Conservation (phyloP, 2,113 vertebrate species). For the Anas platyrhynchos region DNA sequence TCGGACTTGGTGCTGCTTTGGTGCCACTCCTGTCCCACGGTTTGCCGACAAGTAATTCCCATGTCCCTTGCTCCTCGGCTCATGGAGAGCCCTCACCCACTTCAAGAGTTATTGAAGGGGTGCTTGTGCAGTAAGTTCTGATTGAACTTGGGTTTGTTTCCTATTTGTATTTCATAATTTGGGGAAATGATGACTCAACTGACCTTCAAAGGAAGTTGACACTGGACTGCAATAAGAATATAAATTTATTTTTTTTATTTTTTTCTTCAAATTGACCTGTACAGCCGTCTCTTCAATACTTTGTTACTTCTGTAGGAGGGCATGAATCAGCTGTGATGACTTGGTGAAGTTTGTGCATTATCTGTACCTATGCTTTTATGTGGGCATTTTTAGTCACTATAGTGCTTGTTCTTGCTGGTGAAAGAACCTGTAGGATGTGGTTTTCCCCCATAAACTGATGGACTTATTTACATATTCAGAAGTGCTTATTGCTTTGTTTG, state of each 20-base stretch:
- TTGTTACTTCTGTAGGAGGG: background rate
- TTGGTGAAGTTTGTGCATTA: background rate
- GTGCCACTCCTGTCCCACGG: background rate
- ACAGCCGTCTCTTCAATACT: background rate
- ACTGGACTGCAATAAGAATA: background rate
- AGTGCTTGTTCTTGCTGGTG: background rate
- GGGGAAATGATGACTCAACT: background rate
- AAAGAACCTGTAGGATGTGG: background rate
- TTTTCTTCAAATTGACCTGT: background rate
- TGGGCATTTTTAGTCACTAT: background rate
- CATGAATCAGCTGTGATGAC: background rate
- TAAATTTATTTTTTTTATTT: background rate
- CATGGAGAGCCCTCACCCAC: background rate
- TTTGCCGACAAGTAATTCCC: background rate
- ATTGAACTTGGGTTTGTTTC: background rate
- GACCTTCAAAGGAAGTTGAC: background rate
- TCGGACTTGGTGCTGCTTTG: background rate
- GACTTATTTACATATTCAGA: background rate
- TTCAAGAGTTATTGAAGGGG: background rate
- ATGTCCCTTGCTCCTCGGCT: fast-evolving
- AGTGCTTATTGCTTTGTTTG: background rate
- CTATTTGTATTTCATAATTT: background rate
- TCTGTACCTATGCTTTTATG: background rate
- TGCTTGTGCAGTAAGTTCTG: background rate
- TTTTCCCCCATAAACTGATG: background rate